phyloP scores from a whole-genome alignment of 2,888 invertebrate genomes.

The Drosophila diplacantha region DNA sequence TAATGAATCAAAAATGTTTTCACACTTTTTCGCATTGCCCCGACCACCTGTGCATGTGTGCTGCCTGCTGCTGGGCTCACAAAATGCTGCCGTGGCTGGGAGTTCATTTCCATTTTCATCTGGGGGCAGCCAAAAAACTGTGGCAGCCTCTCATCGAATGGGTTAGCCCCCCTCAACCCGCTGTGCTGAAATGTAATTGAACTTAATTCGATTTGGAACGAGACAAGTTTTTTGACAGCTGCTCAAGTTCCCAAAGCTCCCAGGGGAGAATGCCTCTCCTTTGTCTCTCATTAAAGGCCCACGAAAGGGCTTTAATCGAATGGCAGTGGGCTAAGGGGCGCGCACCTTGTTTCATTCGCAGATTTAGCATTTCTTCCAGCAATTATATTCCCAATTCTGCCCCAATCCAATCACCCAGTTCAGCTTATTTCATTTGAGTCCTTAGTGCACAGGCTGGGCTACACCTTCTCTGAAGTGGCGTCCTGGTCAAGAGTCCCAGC shows the following conservation, averaged over 20 bases:
- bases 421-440: constrained; percentile 26
- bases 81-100: constrained; percentile 40
- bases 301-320: constrained; percentile 14
- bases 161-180: constrained; percentile 22
- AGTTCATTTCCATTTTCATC: constrained; percentile 58
- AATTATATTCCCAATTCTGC: constrained; percentile 19
- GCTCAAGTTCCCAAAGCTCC: constrained; percentile 61
- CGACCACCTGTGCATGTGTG: constrained; percentile 25
- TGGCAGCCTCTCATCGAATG: constrained; percentile 39
- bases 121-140: constrained; percentile 20
- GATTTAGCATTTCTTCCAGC: constrained; percentile 3
- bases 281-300: constrained; percentile 30
- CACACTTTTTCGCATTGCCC: constrained; percentile 61
- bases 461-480: constrained; percentile 30
- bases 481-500: constrained; percentile 11
- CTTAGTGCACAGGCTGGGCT: constrained; percentile 7
- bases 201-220: constrained; percentile 71
- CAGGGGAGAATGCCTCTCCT: constrained; percentile 15
- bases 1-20: constrained; percentile 77
- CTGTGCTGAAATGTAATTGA: constrained; percentile 60
- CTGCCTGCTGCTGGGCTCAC: constrained; percentile 22
- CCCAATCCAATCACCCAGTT: constrained; percentile 29
- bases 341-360: constrained; percentile 2
- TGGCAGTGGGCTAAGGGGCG: not conserved
- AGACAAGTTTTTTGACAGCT: constrained; percentile 70